These are phyloP conservation scores for Oryzias melastigma DNA, from an alignment of 2,113 vertebrate genomes.

Conservation along the genomic window DNA sequence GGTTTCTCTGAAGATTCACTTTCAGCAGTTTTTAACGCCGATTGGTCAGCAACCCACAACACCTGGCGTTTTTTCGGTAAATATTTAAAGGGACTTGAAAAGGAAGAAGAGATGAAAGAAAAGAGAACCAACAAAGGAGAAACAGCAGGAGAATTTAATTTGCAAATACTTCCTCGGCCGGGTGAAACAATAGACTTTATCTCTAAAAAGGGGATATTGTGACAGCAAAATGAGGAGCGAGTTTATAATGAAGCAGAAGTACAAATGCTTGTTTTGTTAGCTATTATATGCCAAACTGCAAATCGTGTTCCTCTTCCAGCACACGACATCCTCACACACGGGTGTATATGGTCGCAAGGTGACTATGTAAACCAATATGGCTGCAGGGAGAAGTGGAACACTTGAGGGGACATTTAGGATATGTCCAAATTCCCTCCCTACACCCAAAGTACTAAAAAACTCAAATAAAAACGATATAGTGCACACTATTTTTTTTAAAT, in stretches of 20 bases:
- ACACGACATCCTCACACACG: neutral
- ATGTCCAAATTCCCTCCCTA: no score
- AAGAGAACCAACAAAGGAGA: neutral
- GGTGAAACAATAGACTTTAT: no score
- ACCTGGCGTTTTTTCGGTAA: neutral
- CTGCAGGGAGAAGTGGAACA: conserved; percentile 13
- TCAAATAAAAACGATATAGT: no score
- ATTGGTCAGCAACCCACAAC: conserved; percentile 16
- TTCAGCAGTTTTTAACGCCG: neutral
- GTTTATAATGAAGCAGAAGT: conserved; percentile 36
- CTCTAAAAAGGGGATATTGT: neutral
- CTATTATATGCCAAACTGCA: conserved; percentile 8
- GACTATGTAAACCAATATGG: conserved; percentile 18
- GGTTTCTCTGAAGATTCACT: conserved; percentile 41
- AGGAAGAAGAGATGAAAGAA: neutral
- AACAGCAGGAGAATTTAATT: neutral
- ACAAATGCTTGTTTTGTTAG: neutral
- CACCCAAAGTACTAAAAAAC: no score
- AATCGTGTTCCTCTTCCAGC: conserved; percentile 8
- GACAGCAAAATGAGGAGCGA: no score
- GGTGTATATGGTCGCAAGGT: conserved; percentile 20
- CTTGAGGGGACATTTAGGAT: neutral
- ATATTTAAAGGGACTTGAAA: conserved; percentile 10
- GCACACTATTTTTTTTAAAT: no score
- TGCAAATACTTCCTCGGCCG: neutral